Conservation (phyloP, 2,113 vertebrate genomes). For the Rhinogobius similis region DNA sequence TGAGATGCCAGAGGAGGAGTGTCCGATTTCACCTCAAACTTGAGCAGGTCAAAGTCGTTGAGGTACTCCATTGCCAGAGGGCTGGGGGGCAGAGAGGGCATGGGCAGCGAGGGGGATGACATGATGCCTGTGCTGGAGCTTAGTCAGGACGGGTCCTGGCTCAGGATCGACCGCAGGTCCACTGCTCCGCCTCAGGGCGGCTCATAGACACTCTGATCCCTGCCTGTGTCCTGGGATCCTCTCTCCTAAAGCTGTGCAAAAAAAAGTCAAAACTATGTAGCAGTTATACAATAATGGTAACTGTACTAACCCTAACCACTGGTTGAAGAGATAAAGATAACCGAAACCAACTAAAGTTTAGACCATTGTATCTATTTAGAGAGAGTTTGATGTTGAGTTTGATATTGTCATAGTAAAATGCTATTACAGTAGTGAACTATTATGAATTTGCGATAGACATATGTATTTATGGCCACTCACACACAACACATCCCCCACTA, state of each 20-base stretch:
- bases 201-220: slow-evolving; percentile 58
- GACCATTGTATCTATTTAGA: neutral
- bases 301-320: neutral
- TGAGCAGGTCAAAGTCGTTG: slow-evolving; percentile 98
- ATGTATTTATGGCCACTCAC: slow-evolving; percentile 35
- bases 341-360: neutral
- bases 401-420: neutral
- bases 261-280: neutral
- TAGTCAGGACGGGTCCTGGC: slow-evolving; percentile 34
- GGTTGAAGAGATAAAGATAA: neutral
- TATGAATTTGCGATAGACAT: neutral
- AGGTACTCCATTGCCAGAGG: slow-evolving; percentile 99
- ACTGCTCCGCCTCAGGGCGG: slow-evolving; percentile 40
- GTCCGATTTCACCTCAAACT: slow-evolving; percentile 94
- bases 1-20: slow-evolving; percentile 87
- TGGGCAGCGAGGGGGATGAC: slow-evolving; percentile 75
- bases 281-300: neutral
- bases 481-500: slow-evolving; percentile 4
- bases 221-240: slow-evolving; percentile 32
- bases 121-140: slow-evolving; percentile 55
- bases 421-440: neutral
- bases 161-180: slow-evolving; percentile 55
- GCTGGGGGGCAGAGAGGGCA: slow-evolving; percentile 88
- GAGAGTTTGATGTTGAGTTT: neutral
- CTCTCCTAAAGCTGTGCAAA: slow-evolving; percentile 48